Evolutionary conservation across 2,888 invertebrate genomes (phyloP).

Genomic region (Argyra leucocephala): DNA sequence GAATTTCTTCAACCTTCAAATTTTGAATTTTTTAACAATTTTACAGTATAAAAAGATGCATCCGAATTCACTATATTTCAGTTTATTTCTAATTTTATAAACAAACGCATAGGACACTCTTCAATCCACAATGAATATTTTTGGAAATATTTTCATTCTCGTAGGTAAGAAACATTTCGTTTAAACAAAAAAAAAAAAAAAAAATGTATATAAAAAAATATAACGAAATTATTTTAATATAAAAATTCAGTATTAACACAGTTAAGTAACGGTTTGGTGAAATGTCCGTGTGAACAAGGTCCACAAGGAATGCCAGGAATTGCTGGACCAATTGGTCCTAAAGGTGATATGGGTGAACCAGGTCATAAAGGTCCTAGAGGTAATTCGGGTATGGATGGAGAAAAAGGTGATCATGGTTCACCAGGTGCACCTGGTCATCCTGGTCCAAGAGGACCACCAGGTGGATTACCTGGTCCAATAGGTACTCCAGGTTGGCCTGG

Average conservation of each 20-base stretch:
- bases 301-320: not conserved
- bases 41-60: not conserved
- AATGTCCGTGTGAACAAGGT: not conserved
- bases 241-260: not conserved
- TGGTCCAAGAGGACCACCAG: not conserved
- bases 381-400: not conserved
- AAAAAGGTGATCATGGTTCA: not conserved
- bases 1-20: too few relatives aligned
- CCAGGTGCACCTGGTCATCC: not conserved
- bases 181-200: too few relatives aligned
- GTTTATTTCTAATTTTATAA: not conserved
- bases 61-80: not conserved
- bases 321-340: not conserved
- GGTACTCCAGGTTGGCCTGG: not conserved
- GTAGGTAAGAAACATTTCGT: not conserved
- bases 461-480: not conserved
- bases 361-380: not conserved
- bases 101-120: not conserved
- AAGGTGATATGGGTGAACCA: not conserved
- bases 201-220: too few relatives aligned
- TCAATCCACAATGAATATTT: not conserved
- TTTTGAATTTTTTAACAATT: not conserved
- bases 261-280: not conserved
- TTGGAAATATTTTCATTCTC: not conserved
- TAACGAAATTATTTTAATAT: too few relatives aligned